Conservation (phyloP, 2,888 invertebrate genomes). For the Xanthia togata region DNA sequence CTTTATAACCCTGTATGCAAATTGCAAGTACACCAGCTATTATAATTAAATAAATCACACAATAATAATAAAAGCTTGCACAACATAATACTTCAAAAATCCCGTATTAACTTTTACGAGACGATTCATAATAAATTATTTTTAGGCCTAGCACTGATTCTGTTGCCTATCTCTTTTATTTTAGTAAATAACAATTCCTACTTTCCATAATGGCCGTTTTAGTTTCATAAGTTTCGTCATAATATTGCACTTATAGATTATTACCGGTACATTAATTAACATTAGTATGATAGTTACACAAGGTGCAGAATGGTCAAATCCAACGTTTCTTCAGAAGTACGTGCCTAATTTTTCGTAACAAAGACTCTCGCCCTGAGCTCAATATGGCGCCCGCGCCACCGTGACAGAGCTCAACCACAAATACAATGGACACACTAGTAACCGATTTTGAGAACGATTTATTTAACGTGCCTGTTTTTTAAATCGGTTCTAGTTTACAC, state of each 20-base stretch:
- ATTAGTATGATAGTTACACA: conserved; percentile 7
- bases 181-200: conserved; percentile 3
- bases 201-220: conserved; percentile 4
- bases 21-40: conserved; percentile 36
- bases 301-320: neutral
- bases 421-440: conserved; percentile 1
- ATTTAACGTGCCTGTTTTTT: too few species aligned
- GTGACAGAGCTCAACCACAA: neutral
- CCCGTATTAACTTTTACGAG: conserved; percentile 2
- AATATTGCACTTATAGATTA: conserved; percentile 6
- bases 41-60: conserved; percentile 19
- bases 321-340: neutral
- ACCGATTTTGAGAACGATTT: neutral
- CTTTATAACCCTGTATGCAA: conserved; percentile 48
- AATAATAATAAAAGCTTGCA: conserved; percentile 26
- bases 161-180: conserved; percentile 16
- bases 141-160: neutral
- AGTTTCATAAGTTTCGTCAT: neutral
- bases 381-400: conserved; percentile 33
- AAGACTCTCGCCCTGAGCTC: neutral
- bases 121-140: conserved; percentile 21
- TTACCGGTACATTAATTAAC: neutral
- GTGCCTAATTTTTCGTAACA: neutral
- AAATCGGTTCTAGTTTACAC: neutral
- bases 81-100: conserved; percentile 33